These are phyloP conservation scores for Abrostola tripartita DNA, from an alignment of 2,888 invertebrate genomes.

Conservation along the genomic window DNA sequence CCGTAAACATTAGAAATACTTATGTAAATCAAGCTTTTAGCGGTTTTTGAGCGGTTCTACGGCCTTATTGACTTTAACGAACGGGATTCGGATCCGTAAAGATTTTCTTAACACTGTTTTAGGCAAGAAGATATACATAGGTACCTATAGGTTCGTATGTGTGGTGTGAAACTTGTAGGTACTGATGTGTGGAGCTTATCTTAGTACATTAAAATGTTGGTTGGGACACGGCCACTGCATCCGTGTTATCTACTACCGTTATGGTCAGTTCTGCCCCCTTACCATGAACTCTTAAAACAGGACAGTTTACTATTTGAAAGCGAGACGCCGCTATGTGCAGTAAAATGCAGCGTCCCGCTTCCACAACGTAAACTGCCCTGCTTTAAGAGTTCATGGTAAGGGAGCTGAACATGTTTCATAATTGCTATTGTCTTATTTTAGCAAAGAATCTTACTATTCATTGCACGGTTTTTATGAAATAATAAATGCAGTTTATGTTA, in stretches of 20 bases:
- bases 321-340: too few relatives aligned
- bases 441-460: background rate
- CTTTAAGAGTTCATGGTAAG: too few relatives aligned
- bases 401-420: background rate
- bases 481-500: too few relatives aligned
- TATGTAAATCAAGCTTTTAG: conserved; percentile 52
- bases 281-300: too few relatives aligned
- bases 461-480: too few relatives aligned
- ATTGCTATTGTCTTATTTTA: too few relatives aligned
- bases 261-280: conserved; percentile 18
- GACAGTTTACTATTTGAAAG: too few relatives aligned
- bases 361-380: too few relatives aligned
- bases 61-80: conserved; percentile 26
- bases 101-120: conserved; percentile 25
- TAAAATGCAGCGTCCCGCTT: too few relatives aligned
- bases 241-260: conserved; percentile 24
- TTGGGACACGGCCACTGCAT: conserved; percentile 33
- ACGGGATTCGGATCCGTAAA: conserved; percentile 30
- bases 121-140: conserved; percentile 2
- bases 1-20: conserved; percentile 45
- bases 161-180: conserved; percentile 23
- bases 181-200: conserved; percentile 35
- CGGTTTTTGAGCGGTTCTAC: conserved; percentile 19
- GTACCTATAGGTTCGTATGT: background rate
- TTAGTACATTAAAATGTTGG: conserved; percentile 37